Conservation (phyloP, 2,888 invertebrate genomes). For the Callyntrura sp. region DNA sequence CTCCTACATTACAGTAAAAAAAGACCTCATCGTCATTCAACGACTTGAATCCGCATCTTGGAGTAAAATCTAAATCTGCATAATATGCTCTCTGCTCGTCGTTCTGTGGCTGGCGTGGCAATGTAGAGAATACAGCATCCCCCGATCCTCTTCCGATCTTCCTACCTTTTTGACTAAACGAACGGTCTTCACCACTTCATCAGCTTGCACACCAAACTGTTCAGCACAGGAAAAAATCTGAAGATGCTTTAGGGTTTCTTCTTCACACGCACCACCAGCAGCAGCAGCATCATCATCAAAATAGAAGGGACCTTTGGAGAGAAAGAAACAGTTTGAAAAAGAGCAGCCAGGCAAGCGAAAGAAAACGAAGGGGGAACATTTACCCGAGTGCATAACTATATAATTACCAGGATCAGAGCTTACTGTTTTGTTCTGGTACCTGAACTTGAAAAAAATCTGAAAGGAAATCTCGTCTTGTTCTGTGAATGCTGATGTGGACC, state of each 20-base stretch:
- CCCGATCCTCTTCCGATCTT: slow-evolving; percentile 17
- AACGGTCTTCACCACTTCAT: not conserved
- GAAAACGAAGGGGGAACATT: slow-evolving; percentile 46
- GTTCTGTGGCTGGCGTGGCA: not conserved
- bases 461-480: slow-evolving; percentile 56
- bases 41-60: slow-evolving; percentile 35
- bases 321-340: slow-evolving; percentile 51
- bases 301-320: slow-evolving; percentile 1
- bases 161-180: not conserved
- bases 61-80: slow-evolving; percentile 6
- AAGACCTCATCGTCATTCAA: not conserved
- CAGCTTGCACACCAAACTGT: slow-evolving; percentile 3
- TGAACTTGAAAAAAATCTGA: slow-evolving; percentile 66
- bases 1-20: not conserved
- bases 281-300: not conserved
- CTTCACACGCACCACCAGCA: not conserved
- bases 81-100: not conserved
- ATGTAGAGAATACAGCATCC: slow-evolving; percentile 13
- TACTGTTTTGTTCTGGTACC: slow-evolving; percentile 65
- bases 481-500: not conserved
- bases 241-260: not conserved
- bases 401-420: slow-evolving; percentile 60
- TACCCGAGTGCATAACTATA: slow-evolving; percentile 62
- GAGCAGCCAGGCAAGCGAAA: not conserved
- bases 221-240: not conserved